These are phyloP conservation scores for Dipodomys ordii DNA, from an alignment of 2,113 vertebrate genomes.

Conservation along the genomic window DNA sequence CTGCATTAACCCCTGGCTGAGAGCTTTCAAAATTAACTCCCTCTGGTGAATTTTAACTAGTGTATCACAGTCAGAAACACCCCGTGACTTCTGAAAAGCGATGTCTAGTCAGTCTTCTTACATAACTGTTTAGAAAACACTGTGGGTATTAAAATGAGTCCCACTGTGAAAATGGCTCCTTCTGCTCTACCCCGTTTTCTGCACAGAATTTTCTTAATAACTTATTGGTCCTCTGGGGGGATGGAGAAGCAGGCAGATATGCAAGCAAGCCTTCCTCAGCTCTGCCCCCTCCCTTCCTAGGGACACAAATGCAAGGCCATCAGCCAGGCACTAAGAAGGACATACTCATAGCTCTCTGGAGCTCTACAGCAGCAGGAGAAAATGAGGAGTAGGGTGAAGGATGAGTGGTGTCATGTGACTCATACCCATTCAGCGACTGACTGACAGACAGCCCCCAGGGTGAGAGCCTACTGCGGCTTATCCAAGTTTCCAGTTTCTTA, in stretches of 20 bases:
- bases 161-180: conserved; percentile 81
- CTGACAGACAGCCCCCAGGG: neutral
- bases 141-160: conserved; percentile 76
- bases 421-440: no score
- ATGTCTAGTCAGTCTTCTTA: conserved; percentile 63
- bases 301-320: neutral
- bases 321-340: neutral
- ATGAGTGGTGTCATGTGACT: no score
- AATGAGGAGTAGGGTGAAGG: neutral
- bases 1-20: conserved; percentile 65
- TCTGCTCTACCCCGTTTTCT: conserved; percentile 61
- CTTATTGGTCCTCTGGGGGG: conserved; percentile 45
- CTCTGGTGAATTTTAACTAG: conserved; percentile 77
- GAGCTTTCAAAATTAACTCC: conserved; percentile 75
- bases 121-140: conserved; percentile 79
- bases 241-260: conserved; percentile 48
- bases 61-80: conserved; percentile 67
- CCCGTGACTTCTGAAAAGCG: conserved; percentile 48
- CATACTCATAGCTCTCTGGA: neutral
- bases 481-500: rapidly evolving
- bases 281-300: no score
- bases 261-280: conserved; percentile 51
- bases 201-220: conserved; percentile 75
- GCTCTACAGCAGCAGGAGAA: neutral
- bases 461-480: neutral